Percentiles rank a stretch among this genome's conserved stretches.
Evolutionary conservation across 2,113 vertebrate species (phyloP).

Genomic region (Ptilorrhoa leucosticta): DNA sequence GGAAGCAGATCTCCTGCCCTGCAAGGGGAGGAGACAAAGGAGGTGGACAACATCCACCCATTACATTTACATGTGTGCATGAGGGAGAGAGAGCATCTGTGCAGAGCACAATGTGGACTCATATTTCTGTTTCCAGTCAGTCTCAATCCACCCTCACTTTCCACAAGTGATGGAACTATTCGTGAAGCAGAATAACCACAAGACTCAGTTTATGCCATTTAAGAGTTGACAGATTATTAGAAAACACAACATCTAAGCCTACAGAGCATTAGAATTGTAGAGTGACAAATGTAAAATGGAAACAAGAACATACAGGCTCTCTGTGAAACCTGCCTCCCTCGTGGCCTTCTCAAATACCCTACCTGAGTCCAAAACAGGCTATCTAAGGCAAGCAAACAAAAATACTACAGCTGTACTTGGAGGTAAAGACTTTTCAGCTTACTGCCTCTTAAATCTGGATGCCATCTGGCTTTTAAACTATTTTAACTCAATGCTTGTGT

Average conservation of each 20-base stretch:
- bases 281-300: not conserved
- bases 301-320: not conserved
- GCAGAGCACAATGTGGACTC: not conserved
- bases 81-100: not conserved
- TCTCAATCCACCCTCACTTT: not conserved
- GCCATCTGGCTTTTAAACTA: not conserved
- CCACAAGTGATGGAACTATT: not conserved
- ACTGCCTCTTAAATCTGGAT: not conserved
- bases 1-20: not conserved
- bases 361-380: not conserved
- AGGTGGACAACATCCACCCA: not conserved
- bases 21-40: not conserved
- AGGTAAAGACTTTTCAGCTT: not conserved
- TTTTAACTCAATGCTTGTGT: not conserved
- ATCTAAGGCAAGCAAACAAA: not conserved
- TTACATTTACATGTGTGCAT: not conserved
- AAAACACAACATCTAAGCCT: not conserved
- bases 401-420: not conserved
- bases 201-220: not conserved
- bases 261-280: not conserved
- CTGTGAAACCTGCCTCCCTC: not conserved
- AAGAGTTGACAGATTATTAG: not conserved
- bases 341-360: not conserved
- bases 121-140: not conserved
- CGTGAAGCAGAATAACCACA: not conserved